These are phyloP conservation scores for Melanotaenia duboulayi DNA, from an alignment of 2,113 vertebrate genomes.

Conservation along the genomic window DNA sequence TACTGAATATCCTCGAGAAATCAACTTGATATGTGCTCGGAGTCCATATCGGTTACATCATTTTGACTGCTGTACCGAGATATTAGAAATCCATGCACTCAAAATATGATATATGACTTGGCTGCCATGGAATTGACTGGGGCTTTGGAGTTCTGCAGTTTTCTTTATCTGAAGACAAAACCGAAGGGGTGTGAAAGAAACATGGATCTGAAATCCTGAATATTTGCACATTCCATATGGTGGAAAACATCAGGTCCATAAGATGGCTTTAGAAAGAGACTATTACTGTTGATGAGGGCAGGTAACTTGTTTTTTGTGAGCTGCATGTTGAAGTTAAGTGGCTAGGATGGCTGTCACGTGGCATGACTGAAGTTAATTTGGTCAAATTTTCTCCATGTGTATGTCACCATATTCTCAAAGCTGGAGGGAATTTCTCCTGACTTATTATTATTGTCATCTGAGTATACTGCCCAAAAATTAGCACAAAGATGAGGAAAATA, in stretches of 20 bases:
- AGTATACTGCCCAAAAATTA: slow-evolving; percentile 28
- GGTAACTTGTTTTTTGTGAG: slow-evolving; percentile 39
- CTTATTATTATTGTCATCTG: slow-evolving; percentile 16
- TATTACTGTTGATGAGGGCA: slow-evolving; percentile 67
- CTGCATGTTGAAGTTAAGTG: slow-evolving; percentile 40
- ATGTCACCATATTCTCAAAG: slow-evolving; percentile 25
- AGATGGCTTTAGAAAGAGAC: slow-evolving; percentile 58
- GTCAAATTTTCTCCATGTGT: slow-evolving; percentile 39
- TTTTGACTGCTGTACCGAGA: slow-evolving; percentile 71
- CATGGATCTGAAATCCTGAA: slow-evolving; percentile 58
- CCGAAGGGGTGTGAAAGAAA: slow-evolving; percentile 7
- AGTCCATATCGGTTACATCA: slow-evolving; percentile 74
- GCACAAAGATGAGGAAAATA: background rate
- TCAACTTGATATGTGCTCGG: slow-evolving; percentile 69
- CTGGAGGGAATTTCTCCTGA: slow-evolving; percentile 20
- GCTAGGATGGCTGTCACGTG: slow-evolving; percentile 33
- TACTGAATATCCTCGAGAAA: slow-evolving; percentile 65
- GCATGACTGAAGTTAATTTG: slow-evolving; percentile 45
- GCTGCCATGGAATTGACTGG: slow-evolving; percentile 52
- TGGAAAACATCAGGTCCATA: slow-evolving; percentile 73
- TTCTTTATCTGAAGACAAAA: slow-evolving; percentile 31
- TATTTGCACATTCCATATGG: slow-evolving; percentile 67
- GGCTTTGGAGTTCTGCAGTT: slow-evolving; percentile 49
- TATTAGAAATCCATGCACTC: slow-evolving; percentile 80
- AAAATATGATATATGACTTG: slow-evolving; percentile 72